Base-by-base conservation (phyloP, 1,140 invertebrate species). In the Caenorhabditis brenneri region DNA sequence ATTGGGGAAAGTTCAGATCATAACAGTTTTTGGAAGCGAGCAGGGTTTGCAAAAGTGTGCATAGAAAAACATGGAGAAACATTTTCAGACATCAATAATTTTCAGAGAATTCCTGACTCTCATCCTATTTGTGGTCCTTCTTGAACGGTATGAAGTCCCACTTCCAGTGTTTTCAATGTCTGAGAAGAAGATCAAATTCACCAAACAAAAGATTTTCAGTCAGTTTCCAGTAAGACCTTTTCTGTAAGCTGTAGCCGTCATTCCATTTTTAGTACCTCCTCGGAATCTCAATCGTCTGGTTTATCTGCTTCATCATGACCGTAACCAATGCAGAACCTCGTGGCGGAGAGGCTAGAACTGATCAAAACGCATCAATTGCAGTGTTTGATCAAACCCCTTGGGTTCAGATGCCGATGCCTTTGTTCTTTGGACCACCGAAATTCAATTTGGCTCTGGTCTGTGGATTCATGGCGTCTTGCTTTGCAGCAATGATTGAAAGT, bases 381-480 rank as follows among this genome's bases (percentile, higher is more conserved):
- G 89, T 88, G 12, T 88, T 90, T 48, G 33, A 65, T 27, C 80
- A 87, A 65, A 81, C 88, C 15, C 89, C 89, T 9, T 90, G 87
- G 87, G 27, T 89, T 36, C 81, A 89, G 83, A 42, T 91, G 19
- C 89, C 89, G 10, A 87, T 86, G 74, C 89, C 89, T 10, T 86
- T 49, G n/a, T 91, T 91, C 87, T 92, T 91, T 80, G 92, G 92
- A 24, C 29, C 86, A 10, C 91, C 91, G 6, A 86, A 87, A 29
- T 87, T 92, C 79, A 89, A 88, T 79, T 69, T 87, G 24, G 91
- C 90, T 0, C 86, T 91, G 33, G 89, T 91, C 48, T 82, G 91
- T n/a, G 92, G 90, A n/a, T 91, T 92, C 80, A 60, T 91, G 31
- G 89, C 91, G 5, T 91, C 91, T n/a, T 89, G 90, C 19, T 74